phyloP scores from a whole-genome alignment of 2,797 vertebrate species.

The Microctenopoma stevenorrisi region DNA sequence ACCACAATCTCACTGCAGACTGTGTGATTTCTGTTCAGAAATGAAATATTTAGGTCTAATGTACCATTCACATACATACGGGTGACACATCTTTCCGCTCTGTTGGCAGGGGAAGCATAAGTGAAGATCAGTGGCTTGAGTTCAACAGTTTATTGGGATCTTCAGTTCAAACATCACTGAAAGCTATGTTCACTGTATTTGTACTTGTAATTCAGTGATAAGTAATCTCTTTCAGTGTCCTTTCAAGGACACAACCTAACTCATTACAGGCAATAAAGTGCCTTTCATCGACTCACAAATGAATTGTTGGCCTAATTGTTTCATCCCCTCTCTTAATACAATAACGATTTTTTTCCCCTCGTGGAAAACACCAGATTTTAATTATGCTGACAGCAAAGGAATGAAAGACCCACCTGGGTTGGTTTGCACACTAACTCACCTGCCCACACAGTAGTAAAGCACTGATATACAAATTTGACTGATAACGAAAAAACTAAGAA shows the following conservation, averaged over 20 bases:
- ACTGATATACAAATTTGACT: neutral
- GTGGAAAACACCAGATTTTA: slow-evolving; percentile 30
- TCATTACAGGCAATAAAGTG: slow-evolving; percentile 27
- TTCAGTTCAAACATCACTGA: too few species aligned
- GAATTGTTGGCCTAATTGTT: slow-evolving; percentile 47
- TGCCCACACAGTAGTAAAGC: slow-evolving; percentile 15
- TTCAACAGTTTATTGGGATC: too few species aligned
- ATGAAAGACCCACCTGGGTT: slow-evolving; percentile 38
- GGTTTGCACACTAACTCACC: slow-evolving; percentile 15
- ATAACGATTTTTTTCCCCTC: slow-evolving; percentile 48
- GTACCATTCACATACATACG: too few species aligned
- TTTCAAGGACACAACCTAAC: slow-evolving; percentile 25
- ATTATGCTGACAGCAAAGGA: slow-evolving; percentile 39
- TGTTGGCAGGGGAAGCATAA: too few species aligned
- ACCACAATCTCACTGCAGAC: too few species aligned
- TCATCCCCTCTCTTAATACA: slow-evolving; percentile 26
- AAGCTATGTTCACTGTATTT: too few species aligned
- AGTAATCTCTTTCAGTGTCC: slow-evolving; percentile 29
- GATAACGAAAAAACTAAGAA: too few species aligned
- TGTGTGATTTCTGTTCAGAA: too few species aligned
- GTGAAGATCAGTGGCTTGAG: too few species aligned
- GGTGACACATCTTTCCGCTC: too few species aligned
- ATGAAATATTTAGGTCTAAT: too few species aligned
- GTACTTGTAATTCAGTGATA: neutral
- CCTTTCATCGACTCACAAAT: slow-evolving; percentile 37